A percentile compares a stretch with the other conserved stretches of the same genome.
Conservation (phyloP, 2,888 invertebrate genomes). For the Noctua janthina region DNA sequence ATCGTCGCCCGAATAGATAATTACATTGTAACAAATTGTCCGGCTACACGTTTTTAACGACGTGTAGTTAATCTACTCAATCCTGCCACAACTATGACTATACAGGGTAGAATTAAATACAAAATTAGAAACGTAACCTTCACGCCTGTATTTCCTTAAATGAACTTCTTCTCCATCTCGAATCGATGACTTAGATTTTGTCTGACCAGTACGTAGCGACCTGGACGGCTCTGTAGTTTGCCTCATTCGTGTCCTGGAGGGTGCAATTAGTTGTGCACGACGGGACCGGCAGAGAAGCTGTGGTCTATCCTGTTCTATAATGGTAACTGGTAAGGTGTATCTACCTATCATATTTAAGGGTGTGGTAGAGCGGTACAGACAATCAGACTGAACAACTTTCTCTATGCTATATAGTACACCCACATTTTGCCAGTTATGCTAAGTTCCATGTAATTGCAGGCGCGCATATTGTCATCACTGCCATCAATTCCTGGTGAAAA, state of each 20-base stretch:
- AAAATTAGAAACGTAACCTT: background rate
- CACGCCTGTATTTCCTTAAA: background rate
- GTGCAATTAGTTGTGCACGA: too few species aligned
- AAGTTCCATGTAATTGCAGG: background rate
- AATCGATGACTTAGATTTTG: too few species aligned
- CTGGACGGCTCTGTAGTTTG: too few species aligned
- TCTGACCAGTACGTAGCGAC: too few species aligned
- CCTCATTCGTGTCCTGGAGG: too few species aligned
- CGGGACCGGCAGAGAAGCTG: too few species aligned
- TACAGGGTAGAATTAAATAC: background rate
- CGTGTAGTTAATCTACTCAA: slow-evolving; percentile 68
- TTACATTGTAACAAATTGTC: slow-evolving; percentile 83
- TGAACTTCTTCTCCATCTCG: too few species aligned
- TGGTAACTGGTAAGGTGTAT: too few species aligned
- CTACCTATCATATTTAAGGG: too few species aligned
- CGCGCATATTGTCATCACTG: background rate
- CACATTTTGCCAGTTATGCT: background rate
- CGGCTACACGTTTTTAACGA: slow-evolving; percentile 73
- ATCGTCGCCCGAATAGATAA: slow-evolving; percentile 80
- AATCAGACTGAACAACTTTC: background rate
- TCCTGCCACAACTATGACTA: background rate
- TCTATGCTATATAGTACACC: background rate
- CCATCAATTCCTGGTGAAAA: background rate
- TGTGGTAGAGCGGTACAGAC: background rate
- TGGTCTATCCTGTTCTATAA: too few species aligned